Evolutionary conservation across 2,888 invertebrate genomes (phyloP).

Genomic region (Orthosia gothica): DNA sequence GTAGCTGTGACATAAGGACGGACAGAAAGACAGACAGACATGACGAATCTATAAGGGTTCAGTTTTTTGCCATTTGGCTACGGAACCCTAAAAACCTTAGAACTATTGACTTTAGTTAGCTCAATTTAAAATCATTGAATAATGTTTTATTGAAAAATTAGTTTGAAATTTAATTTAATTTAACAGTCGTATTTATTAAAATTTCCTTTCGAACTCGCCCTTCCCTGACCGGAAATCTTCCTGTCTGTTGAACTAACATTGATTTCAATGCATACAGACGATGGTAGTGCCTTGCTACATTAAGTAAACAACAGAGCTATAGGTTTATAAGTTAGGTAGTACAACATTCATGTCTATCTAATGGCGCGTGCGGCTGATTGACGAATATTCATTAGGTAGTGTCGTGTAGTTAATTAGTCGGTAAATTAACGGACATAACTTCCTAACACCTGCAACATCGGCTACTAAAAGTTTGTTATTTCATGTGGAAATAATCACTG

Average conservation of each 20-base stretch:
- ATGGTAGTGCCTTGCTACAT: conserved; percentile 13
- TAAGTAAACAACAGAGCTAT: conserved; percentile 3
- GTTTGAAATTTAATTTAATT: not conserved
- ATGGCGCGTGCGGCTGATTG: conserved; percentile 17
- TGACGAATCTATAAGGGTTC: too few species aligned
- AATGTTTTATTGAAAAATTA: too few species aligned
- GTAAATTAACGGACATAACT: conserved; percentile 15
- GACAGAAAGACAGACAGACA: too few species aligned
- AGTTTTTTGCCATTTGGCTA: too few species aligned
- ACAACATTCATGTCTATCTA: conserved; percentile 16
- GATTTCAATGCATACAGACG: conserved; percentile 1
- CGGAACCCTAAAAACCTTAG: too few species aligned
- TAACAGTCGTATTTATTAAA: not conserved
- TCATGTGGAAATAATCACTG: not conserved
- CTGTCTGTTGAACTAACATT: conserved; percentile 9
- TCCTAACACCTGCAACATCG: not conserved
- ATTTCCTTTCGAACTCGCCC: not conserved
- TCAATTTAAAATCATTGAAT: too few species aligned
- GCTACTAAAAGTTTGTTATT: not conserved
- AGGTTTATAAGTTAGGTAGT: not conserved
- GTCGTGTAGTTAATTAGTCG: conserved; percentile 32
- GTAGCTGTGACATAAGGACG: too few species aligned
- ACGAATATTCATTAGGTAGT: conserved; percentile 19
- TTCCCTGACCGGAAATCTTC: not conserved
- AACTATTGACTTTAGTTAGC: too few species aligned